Conservation (phyloP, 2,888 invertebrate species). For the Diloba caeruleocephala region DNA sequence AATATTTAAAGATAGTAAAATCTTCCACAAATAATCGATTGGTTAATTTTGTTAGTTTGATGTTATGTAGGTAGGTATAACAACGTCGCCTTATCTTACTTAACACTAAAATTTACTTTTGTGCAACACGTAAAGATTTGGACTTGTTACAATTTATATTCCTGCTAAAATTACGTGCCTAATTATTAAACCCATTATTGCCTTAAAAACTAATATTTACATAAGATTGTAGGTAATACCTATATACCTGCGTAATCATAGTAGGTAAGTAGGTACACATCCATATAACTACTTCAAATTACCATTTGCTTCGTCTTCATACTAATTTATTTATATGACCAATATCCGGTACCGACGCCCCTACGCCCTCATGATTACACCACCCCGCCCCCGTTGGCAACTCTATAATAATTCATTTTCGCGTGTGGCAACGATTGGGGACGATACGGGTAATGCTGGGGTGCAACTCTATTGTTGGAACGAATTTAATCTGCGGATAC, state of each 20-base stretch:
- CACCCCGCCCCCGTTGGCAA: conserved; percentile 46
- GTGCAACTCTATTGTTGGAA: conserved; percentile 62
- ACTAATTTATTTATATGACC: conserved; percentile 56
- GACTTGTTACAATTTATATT: no score
- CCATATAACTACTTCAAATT: conserved; percentile 25
- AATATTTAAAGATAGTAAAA: no score
- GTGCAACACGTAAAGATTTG: no score
- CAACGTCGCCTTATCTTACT: no score
- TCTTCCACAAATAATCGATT: no score
- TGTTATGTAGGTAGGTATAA: no score
- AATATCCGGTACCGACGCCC: conserved; percentile 53
- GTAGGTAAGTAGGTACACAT: not conserved
- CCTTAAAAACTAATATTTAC: no score
- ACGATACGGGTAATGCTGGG: conserved; percentile 57
- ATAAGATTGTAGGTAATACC: no score
- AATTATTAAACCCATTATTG: no score
- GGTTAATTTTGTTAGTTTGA: no score
- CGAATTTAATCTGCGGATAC: conserved; percentile 59
- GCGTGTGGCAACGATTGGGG: conserved; percentile 57
- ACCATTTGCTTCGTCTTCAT: conserved; percentile 35
- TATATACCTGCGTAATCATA: not conserved
- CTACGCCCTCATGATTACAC: conserved; percentile 43
- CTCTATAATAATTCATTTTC: conserved; percentile 59
- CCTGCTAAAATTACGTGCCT: no score
- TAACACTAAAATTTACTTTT: no score